Evolutionary conservation across 2,888 invertebrate species (phyloP).

Genomic region (Drosophila hawaiiensis): DNA sequence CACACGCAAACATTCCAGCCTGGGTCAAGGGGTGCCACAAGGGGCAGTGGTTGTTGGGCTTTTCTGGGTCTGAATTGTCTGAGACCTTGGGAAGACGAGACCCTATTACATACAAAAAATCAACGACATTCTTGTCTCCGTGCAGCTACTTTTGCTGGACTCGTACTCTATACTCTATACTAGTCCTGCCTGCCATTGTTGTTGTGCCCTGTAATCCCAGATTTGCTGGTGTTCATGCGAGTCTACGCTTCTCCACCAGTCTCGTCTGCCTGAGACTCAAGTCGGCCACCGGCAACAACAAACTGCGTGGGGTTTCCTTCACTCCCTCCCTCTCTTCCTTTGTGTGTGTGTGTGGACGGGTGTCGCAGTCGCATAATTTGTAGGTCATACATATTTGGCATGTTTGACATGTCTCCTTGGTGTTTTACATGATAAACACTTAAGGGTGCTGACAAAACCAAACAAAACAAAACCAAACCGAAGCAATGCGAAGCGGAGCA

Average conservation of each 20-base stretch:
- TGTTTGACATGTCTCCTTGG: slow-evolving; percentile 80
- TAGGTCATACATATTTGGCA: slow-evolving; percentile 80
- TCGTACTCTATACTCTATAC: background rate
- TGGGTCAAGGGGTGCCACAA: slow-evolving; percentile 39
- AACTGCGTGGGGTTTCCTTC: background rate
- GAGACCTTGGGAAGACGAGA: slow-evolving; percentile 14
- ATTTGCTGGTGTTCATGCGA: slow-evolving; percentile 47
- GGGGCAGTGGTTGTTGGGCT: slow-evolving; percentile 4
- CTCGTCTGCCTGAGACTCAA: slow-evolving; percentile 28
- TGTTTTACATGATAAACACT: slow-evolving; percentile 81
- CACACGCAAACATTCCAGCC: slow-evolving; percentile 52
- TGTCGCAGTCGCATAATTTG: slow-evolving; percentile 77
- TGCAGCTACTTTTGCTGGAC: slow-evolving; percentile 8
- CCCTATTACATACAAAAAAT: slow-evolving; percentile 17
- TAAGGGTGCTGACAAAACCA: slow-evolving; percentile 58
- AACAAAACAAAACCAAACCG: slow-evolving; percentile 12
- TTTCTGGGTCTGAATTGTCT: slow-evolving; percentile 29
- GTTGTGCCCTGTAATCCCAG: slow-evolving; percentile 47
- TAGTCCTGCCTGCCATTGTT: slow-evolving; percentile 16
- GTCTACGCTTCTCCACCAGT: slow-evolving; percentile 13
- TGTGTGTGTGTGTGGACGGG: slow-evolving; percentile 19
- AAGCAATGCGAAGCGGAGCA: background rate
- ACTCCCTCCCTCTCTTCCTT: background rate
- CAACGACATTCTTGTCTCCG: slow-evolving; percentile 35
- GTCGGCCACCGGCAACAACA: background rate